A percentile compares a stretch with the other conserved stretches of the same genome.
Evolutionary conservation across 2,113 vertebrate species (phyloP).

Genomic region (Xenopus tropicalis): DNA sequence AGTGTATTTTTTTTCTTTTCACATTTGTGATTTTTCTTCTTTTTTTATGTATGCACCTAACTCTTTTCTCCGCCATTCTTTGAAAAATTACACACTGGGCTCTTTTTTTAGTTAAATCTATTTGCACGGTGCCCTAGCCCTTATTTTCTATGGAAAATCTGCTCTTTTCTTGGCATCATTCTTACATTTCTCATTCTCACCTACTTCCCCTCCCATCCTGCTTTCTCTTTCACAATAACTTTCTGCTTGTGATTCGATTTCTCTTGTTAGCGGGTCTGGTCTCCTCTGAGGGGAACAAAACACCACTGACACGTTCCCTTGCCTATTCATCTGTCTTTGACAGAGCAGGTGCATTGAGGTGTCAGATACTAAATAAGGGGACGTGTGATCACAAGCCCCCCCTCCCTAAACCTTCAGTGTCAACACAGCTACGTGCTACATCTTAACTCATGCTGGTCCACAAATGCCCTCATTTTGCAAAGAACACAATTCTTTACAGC

Average conservation of each 20-base stretch:
- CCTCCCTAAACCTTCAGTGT: not conserved
- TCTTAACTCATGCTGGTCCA: not conserved
- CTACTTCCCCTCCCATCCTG: slow-evolving; percentile 32
- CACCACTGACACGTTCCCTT: slow-evolving; percentile 29
- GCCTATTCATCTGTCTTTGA: slow-evolving; percentile 32
- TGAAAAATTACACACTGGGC: slow-evolving; percentile 15
- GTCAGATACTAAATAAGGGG: slow-evolving; percentile 40
- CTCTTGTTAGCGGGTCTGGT: slow-evolving; percentile 42
- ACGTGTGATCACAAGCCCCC: slow-evolving; percentile 27
- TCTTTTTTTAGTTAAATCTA: slow-evolving; percentile 18
- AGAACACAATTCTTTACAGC: not conserved
- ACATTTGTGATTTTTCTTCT: slow-evolving; percentile 13
- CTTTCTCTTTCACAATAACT: slow-evolving; percentile 38
- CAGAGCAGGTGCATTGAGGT: slow-evolving; percentile 29
- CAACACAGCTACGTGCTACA: slow-evolving; percentile 20
- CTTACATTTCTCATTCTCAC: slow-evolving; percentile 40
- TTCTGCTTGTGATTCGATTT: slow-evolving; percentile 38
- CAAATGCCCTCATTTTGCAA: not conserved
- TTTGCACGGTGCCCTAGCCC: not conserved
- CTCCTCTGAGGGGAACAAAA: slow-evolving; percentile 36
- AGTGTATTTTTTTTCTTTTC: not conserved
- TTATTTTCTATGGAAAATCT: slow-evolving; percentile 6
- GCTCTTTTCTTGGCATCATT: slow-evolving; percentile 20
- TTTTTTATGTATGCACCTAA: slow-evolving; percentile 1
- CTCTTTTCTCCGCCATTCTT: no score